Percentiles rank a stretch among this genome's conserved stretches.
Conservation (phyloP, 1,140 invertebrate species). For the Oryzaephilus surinamensis region DNA sequence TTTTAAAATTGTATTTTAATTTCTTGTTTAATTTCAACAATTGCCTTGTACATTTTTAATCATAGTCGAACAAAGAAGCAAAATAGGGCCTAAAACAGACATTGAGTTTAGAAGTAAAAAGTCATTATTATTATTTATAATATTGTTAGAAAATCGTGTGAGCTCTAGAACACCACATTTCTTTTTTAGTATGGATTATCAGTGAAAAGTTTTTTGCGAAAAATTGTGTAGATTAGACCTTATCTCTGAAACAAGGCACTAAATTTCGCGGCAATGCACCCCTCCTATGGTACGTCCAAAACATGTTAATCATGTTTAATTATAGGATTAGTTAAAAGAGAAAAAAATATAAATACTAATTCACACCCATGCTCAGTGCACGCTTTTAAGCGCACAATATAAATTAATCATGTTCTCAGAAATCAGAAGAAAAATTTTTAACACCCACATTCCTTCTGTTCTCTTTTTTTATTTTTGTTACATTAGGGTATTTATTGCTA, state of each 20-base stretch:
- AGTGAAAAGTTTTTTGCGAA: conserved; percentile 1
- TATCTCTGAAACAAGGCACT: conserved; percentile 22
- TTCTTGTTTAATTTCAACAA: no score
- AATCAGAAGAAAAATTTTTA: conserved; percentile 15
- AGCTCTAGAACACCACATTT: conserved; percentile 25
- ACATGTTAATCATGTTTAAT: conserved; percentile 10
- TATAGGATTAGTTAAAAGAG: conserved; percentile 9
- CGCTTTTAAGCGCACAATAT: conserved; percentile 17
- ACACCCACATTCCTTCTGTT: conserved; percentile 1
- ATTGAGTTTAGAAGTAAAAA: no score
- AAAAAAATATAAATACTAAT: conserved; percentile 5
- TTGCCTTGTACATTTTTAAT: no score
- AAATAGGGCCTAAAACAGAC: no score
- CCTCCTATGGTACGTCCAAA: conserved; percentile 29
- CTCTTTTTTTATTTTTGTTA: conserved; percentile 3
- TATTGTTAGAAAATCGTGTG: conserved; percentile 17
- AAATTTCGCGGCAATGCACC: conserved; percentile 30
- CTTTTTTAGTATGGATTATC: conserved; percentile 14
- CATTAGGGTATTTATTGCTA: no score
- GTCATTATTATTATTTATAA: conserved; percentile 7
- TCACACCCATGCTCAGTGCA: conserved; percentile 24
- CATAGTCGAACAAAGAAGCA: no score
- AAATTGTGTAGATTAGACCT: conserved; percentile 12
- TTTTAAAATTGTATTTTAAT: no score
- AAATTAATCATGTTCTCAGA: conserved; percentile 12